Evolutionary conservation across 2,888 invertebrate species (phyloP), one percentile per base, ranked within the genome.

Genomic region (Cosmia pyralina): DNA sequence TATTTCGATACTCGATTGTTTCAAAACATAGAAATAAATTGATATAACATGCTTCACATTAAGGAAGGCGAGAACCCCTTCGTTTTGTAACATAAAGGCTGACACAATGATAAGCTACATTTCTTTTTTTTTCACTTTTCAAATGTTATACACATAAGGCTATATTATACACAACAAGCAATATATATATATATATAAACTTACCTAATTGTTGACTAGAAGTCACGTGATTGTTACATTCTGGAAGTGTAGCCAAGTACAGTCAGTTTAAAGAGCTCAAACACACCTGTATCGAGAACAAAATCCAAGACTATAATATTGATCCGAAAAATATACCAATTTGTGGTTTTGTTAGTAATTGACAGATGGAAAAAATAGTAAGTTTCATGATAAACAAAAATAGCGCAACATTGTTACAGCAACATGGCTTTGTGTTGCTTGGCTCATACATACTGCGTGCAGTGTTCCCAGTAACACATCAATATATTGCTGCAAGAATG

Each of bases 211-310:
- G 55, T 68, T 60, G 41, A 63, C 58, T 57, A 38, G 77, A 46
- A 41, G 80, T 62, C 72, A 78, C 66, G 75, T 69, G 73, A 76
- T 71, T 63, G 65, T 63, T 66, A 72, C 77, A 85, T 72, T 88
- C 91, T 87, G 90, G 93, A 91, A 92, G 88, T 93, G 92, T 91
- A 90, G 91, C 91, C 93, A 92, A 90, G 89, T 87, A 85, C 82
- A 82, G 75, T 87, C 88, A 88, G 82, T 88, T 86, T 87, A 90
- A 89, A 91, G 88, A 90, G 88, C 89, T 89, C 90, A 87, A 88
- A 84, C 81, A 84, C 81, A 92, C 92, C 94, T 94, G 94, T 80
- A 86, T 92, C 86, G 85, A 93, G 93, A 94, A 95, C 85, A 92
- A 90, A 90, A 91, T 92, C 92, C 91, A 92, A 94, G 93, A 93